Percentiles rank a stretch among this genome's conserved stretches.
These are phyloP conservation scores for Myotis lucifugus DNA, from an alignment of 2,113 vertebrate genomes.

Conservation along the genomic window DNA sequence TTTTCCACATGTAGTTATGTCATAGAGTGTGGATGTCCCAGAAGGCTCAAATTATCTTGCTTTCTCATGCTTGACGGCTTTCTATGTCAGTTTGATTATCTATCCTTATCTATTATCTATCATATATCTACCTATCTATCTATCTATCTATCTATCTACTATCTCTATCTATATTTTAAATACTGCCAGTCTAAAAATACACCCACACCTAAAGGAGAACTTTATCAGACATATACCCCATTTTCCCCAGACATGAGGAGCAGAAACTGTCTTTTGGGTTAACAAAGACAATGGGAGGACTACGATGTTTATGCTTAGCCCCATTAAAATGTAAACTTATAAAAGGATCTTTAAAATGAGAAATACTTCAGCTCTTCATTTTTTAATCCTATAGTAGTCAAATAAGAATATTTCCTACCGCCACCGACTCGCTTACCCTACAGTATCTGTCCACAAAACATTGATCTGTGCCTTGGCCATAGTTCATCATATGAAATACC, in stretches of 20 bases:
- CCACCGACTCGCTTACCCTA: neutral
- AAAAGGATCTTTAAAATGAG: neutral
- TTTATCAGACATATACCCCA: neutral
- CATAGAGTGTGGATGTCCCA: slow-evolving; percentile 2
- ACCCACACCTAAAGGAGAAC: neutral
- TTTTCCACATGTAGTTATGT: slow-evolving; percentile 49
- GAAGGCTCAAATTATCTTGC: neutral
- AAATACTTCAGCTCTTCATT: neutral
- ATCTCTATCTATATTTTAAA: neutral
- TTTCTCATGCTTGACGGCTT: slow-evolving; percentile 28
- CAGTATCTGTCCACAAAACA: neutral
- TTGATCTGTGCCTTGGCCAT: neutral
- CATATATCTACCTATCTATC: neutral
- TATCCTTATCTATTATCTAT: neutral
- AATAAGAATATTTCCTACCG: neutral
- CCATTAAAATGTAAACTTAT: neutral
- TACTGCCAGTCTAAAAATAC: neutral
- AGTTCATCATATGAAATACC: neutral
- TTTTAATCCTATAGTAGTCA: neutral
- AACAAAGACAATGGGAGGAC: neutral
- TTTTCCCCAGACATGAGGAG: neutral
- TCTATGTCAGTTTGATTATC: neutral
- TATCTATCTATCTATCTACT: neutral
- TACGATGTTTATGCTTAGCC: neutral
- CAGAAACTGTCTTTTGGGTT: neutral